Evolutionary conservation across 64 coral and sea anemone species (phyloP).

Genomic region (Anthopleura sola): DNA sequence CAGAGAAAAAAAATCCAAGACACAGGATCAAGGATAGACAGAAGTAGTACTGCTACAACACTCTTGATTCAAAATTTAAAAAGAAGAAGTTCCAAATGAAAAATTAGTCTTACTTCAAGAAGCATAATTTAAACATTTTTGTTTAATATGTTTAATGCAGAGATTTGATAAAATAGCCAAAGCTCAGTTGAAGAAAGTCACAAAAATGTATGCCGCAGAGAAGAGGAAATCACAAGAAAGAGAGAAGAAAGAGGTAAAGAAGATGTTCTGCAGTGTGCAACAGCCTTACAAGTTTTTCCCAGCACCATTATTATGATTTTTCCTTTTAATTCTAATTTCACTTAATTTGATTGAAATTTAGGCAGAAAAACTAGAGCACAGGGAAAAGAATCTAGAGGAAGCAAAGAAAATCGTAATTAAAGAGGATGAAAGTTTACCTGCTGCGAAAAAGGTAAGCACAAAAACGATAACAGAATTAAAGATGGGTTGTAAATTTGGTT

Average conservation of each 20-base stretch:
- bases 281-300: neutral
- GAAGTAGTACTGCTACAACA: too few species aligned
- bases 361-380: constrained; percentile 81
- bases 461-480: neutral
- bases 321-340: too few species aligned
- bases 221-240: constrained; percentile 90
- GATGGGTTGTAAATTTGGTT: too few species aligned
- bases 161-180: constrained; percentile 92
- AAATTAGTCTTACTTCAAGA: too few species aligned
- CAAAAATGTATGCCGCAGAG: constrained; percentile 74
- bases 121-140: too few species aligned
- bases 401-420: constrained; percentile 90
- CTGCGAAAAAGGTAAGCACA: constrained; percentile 65
- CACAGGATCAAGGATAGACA: too few species aligned
- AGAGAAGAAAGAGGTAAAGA: constrained; percentile 83
- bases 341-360: neutral
- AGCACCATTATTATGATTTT: too few species aligned
- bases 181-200: constrained; percentile 90
- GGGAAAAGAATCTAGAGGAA: constrained; percentile 97
- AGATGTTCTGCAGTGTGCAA: neutral
- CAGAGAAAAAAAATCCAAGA: too few species aligned
- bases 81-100: too few species aligned
- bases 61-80: too few species aligned
- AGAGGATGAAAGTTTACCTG: constrained; percentile 80
- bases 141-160: constrained; percentile 16